Percentiles rank a stretch among this genome's conserved stretches.
Conservation (phyloP, 2,113 vertebrate genomes). For the Empidonax traillii region DNA sequence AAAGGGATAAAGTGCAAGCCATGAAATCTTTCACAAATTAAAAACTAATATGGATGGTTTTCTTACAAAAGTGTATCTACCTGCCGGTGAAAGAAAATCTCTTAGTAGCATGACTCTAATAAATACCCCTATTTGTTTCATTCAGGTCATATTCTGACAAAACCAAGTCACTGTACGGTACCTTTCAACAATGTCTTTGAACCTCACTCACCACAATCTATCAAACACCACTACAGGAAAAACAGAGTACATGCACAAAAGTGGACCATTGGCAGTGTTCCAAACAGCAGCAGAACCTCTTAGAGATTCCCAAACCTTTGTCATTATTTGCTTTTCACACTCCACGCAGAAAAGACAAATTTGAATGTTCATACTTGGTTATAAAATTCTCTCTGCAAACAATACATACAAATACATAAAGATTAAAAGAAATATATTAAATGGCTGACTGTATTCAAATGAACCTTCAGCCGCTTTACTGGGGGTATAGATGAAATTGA, state of each 20-base stretch:
- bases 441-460: not conserved
- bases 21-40: not conserved
- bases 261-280: fast-evolving
- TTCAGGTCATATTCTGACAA: not conserved
- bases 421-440: not conserved
- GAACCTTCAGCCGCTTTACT: slow-evolving; percentile 91
- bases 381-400: not conserved
- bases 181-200: not conserved
- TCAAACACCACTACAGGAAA: not conserved
- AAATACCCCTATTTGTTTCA: not conserved
- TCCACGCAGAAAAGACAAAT: not conserved
- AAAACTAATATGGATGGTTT: not conserved
- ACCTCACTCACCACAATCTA: not conserved
- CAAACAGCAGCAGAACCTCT: not conserved
- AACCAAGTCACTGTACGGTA: not conserved
- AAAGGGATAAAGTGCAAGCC: not conserved
- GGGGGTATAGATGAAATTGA: slow-evolving; percentile 80
- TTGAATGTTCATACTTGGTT: not conserved
- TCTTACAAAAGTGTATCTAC: not conserved
- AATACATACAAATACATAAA: not conserved
- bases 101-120: not conserved
- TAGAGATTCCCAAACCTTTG: not conserved
- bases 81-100: not conserved
- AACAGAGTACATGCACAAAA: not conserved
- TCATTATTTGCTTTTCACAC: not conserved